Evolutionary conservation across 2,888 invertebrate genomes (phyloP).

Genomic region (Dryococelus australis): DNA sequence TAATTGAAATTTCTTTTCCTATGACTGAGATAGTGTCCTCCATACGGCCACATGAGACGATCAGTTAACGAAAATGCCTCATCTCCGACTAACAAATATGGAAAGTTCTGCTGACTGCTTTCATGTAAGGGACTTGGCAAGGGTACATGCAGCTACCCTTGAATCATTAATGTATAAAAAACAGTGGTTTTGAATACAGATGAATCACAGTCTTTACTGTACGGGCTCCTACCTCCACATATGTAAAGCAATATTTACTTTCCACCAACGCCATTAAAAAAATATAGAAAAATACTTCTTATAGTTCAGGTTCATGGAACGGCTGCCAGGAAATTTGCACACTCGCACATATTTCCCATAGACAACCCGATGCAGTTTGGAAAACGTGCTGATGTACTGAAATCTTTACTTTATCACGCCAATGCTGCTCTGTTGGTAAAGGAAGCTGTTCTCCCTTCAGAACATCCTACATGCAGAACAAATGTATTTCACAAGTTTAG

Average conservation of each 20-base stretch:
- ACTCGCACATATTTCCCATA: not conserved
- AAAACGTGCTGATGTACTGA: not conserved
- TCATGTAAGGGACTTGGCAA: not conserved
- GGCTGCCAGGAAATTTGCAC: not conserved
- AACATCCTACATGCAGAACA: not conserved
- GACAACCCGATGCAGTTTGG: not conserved
- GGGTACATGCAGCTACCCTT: not conserved
- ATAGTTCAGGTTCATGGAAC: not conserved
- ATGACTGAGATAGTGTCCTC: not conserved
- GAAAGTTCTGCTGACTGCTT: not conserved
- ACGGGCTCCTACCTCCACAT: conserved; percentile 2
- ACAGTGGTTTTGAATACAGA: not conserved
- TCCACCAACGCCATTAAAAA: not conserved
- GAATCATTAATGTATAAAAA: not conserved
- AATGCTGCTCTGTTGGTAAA: not conserved
- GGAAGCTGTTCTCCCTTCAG: not conserved
- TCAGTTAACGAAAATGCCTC: not conserved
- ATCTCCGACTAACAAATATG: not conserved
- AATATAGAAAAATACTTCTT: not conserved
- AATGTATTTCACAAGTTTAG: not conserved
- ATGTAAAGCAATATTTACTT: not conserved
- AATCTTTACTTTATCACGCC: not conserved
- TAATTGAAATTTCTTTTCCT: not conserved
- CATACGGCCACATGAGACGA: not conserved
- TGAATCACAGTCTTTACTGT: not conserved